These are phyloP conservation scores for Rhopalosiphum nymphaeae DNA, from an alignment of 2,888 invertebrate genomes.

Conservation along the genomic window DNA sequence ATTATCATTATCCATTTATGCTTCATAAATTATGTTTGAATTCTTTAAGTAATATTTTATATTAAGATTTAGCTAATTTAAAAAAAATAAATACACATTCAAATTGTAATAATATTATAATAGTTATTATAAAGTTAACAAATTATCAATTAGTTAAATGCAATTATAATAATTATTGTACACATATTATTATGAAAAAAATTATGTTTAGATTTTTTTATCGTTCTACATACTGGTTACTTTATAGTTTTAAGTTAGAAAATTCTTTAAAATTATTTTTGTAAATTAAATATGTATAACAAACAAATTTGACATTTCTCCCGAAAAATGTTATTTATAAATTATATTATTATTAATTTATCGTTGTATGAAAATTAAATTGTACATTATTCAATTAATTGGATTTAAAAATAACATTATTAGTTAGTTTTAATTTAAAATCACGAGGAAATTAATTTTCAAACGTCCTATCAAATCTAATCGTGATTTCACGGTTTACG, in stretches of 20 bases:
- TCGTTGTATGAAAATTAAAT: background rate
- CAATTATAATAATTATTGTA: background rate
- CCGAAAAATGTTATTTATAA: background rate
- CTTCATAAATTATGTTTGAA: background rate
- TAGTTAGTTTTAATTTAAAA: background rate
- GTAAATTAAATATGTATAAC: background rate
- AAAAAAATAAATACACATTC: background rate
- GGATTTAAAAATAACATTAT: constrained; percentile 17
- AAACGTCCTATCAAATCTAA: background rate
- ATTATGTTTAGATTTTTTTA: background rate
- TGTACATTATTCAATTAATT: background rate
- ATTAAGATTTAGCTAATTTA: background rate
- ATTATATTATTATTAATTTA: background rate
- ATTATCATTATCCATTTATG: background rate
- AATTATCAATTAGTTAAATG: background rate
- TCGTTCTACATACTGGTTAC: background rate
- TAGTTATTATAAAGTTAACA: background rate
- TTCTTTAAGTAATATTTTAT: background rate
- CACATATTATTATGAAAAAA: background rate
- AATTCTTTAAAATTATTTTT: background rate
- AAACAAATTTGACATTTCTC: background rate
- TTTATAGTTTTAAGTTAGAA: background rate
- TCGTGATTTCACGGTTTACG: background rate
- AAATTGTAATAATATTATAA: background rate
- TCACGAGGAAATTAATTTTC: background rate